Evolutionary conservation across 2,797 vertebrate genomes (phyloP), one percentile per base, ranked within the genome.

Genomic region (Cynopterus sphinx): DNA sequence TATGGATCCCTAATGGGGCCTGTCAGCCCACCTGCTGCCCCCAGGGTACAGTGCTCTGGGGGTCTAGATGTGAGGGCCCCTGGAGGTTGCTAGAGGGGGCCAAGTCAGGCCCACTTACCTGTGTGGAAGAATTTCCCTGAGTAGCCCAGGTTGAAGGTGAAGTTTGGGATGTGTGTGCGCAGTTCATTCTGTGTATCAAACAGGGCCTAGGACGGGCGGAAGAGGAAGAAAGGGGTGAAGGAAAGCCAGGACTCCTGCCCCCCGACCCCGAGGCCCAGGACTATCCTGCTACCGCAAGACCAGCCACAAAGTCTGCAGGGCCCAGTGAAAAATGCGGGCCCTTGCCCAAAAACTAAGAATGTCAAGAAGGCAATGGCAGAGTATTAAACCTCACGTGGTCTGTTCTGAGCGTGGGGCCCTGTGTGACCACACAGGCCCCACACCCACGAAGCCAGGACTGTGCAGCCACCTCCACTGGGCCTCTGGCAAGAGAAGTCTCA

Each of bases 61-160:
- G 41, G 7, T 19, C 24, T 7, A 9, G 77, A 3, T 8, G 6
- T 9, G 28, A 57, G 2, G 28, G 17, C 9, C 49, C 15, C 3
- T 13, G 22, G 43, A 31, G 33, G 43, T 1, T 26, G 51, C 65
- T 6, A 2, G 9, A 3, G 9, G 81, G 46, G 41, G 17, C 67
- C 49, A 26, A 49, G 74, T 22, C 6, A 41, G n/a, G 33, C 63
- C 65, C 68, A 83, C 99, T 98, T 98, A 99, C 99, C 99, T 97
- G 99, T 99, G 97, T 99, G 99, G 98, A 99, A 99, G 98, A 99
- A 99, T 99, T 99, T 99, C 98, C 99, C 99, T 98, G 99, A 99
- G 99, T 99, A 99, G 98, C 99, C 99, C 98, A 99, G 99, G 99
- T 99, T 99, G 99, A 99, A 99, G 98, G 99, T 99, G 99, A 99